These are phyloP conservation scores for Drosophila truncata DNA, from an alignment of 1,140 invertebrate genomes.

Conservation along the genomic window DNA sequence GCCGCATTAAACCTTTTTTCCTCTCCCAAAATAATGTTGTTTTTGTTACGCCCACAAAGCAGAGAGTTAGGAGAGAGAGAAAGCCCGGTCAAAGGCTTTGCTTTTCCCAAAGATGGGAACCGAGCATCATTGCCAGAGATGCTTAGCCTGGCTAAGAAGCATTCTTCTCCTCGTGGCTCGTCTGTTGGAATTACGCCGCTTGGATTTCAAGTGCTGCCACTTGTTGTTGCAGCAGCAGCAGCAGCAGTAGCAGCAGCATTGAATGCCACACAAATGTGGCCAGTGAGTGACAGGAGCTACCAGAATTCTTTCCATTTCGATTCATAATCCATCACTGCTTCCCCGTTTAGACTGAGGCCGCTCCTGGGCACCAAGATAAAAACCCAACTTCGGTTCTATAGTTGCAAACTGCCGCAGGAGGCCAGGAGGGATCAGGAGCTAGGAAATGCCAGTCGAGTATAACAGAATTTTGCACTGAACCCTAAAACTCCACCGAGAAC, in stretches of 20 bases:
- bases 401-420: constrained; percentile 51
- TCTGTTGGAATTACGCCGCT: constrained; percentile 69
- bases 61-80: too few relatives aligned
- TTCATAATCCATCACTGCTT: neutral
- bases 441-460: constrained; percentile 52
- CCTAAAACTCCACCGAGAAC: constrained; percentile 50
- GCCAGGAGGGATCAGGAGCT: neutral
- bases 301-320: neutral
- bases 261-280: constrained; percentile 53
- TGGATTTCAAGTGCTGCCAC: constrained; percentile 69
- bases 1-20: constrained; percentile 74
- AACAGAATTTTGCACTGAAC: constrained; percentile 79
- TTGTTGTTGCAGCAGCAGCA: constrained; percentile 66
- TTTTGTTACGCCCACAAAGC: constrained; percentile 23
- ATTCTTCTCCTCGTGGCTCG: constrained; percentile 48
- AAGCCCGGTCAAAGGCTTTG: constrained; percentile 39
- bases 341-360: neutral
- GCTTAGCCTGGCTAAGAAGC: constrained; percentile 68
- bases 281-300: neutral
- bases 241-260: too few relatives aligned
- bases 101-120: constrained; percentile 21
- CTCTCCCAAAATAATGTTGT: constrained; percentile 60
- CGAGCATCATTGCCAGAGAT: neutral
- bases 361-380: constrained; percentile 27
- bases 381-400: constrained; percentile 21